Evolutionary conservation across 2,113 vertebrate genomes (phyloP).

Genomic region (Speoplatyrhinus poulsoni): DNA sequence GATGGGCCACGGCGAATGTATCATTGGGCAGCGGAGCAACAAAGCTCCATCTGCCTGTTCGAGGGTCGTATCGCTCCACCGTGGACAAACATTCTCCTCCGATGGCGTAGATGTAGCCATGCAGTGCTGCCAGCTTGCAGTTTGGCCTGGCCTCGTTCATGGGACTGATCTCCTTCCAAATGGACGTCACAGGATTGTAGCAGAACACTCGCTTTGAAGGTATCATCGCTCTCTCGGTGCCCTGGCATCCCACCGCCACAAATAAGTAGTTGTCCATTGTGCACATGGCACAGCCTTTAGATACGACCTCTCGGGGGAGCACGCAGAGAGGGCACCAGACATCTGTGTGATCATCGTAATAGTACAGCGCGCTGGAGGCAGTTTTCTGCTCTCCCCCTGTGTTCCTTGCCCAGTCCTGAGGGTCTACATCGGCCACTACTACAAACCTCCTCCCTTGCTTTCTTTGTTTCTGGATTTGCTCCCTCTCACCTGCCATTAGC

Average conservation of each 20-base stretch:
- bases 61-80: conserved; percentile 89
- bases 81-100: conserved; percentile 91
- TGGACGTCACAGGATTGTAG: conserved; percentile 87
- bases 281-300: conserved; percentile 83
- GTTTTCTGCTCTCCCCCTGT: conserved; percentile 33
- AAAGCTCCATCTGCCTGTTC: conserved; percentile 85
- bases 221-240: conserved; percentile 48
- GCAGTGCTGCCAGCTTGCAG: conserved; percentile 88
- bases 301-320: conserved; percentile 82
- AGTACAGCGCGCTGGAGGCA: conserved; percentile 78
- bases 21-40: conserved; percentile 84
- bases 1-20: conserved; percentile 89
- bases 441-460: conserved; percentile 75
- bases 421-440: conserved; percentile 81
- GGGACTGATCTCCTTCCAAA: conserved; percentile 88
- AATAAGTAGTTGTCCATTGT: conserved; percentile 95
- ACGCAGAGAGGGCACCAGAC: conserved; percentile 78
- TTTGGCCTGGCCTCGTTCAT: conserved; percentile 88
- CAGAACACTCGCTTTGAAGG: conserved; percentile 89
- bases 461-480: conserved; percentile 80
- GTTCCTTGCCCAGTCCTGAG: conserved; percentile 61
- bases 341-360: conserved; percentile 82
- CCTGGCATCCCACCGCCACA: conserved; percentile 84
- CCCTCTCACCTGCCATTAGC: conserved; percentile 82
- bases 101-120: conserved; percentile 87